phyloP scores from a whole-genome alignment of 1,140 invertebrate species.

The Paramacrobiotus metropolitanus region DNA sequence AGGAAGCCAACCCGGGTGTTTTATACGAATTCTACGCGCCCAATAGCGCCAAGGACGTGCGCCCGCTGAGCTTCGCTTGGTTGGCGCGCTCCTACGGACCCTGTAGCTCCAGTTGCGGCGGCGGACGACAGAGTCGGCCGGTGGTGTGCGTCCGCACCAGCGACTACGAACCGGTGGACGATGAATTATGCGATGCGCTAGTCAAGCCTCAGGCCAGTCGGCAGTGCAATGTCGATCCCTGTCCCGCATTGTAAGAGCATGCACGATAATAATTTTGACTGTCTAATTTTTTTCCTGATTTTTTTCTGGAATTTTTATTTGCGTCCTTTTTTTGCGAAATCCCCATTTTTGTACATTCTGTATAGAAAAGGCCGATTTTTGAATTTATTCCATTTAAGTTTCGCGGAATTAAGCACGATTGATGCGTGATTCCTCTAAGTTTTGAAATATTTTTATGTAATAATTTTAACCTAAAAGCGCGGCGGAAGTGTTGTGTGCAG shows the following conservation, averaged over 20 bases:
- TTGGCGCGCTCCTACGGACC: not conserved
- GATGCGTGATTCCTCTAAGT: too few relatives aligned
- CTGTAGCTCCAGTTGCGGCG: not conserved
- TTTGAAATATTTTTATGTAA: too few relatives aligned
- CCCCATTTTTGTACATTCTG: too few relatives aligned
- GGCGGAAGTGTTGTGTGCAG: too few relatives aligned
- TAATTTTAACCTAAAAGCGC: too few relatives aligned
- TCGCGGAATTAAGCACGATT: too few relatives aligned
- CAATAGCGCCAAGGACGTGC: conserved; percentile 30
- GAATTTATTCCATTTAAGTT: too few relatives aligned
- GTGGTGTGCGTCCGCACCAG: conserved; percentile 23
- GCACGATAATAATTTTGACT: not conserved
- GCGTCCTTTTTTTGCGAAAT: too few relatives aligned
- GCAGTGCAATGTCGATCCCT: conserved; percentile 46
- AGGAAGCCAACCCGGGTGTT: conserved; percentile 60
- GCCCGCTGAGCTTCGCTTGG: conserved; percentile 1
- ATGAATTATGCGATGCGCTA: conserved; percentile 47
- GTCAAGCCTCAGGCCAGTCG: conserved; percentile 39
- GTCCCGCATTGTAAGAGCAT: conserved; percentile 33
- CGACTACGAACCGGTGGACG: conserved; percentile 39
- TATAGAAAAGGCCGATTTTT: too few relatives aligned
- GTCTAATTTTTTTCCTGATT: too few relatives aligned
- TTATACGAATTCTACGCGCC: conserved; percentile 76
- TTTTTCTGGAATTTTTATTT: too few relatives aligned
- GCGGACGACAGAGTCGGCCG: conserved; percentile 40